Evolutionary conservation across 2,888 invertebrate species (phyloP).

Genomic region (Halictus quadricinctus): DNA sequence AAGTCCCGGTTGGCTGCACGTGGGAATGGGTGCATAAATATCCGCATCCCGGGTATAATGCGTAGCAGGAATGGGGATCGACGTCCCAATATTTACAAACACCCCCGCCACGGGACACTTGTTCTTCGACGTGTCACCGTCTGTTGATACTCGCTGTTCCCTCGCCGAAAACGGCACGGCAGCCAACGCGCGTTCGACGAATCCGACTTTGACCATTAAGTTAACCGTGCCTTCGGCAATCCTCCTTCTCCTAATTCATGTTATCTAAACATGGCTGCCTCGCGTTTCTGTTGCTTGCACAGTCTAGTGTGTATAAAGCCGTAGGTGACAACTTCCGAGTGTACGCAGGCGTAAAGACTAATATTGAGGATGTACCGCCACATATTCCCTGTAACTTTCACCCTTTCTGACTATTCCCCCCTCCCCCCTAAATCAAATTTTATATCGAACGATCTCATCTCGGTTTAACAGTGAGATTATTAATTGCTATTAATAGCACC

Average conservation of each 20-base stretch:
- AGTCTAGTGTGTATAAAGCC: neutral
- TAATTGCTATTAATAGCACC: neutral
- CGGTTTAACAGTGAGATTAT: neutral
- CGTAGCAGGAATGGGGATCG: neutral
- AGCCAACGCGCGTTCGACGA: neutral
- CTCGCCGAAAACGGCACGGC: slow-evolving; percentile 5
- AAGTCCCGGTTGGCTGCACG: neutral
- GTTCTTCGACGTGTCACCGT: neutral
- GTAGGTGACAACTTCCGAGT: neutral
- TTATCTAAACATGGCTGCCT: neutral
- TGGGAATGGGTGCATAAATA: neutral
- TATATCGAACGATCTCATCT: neutral
- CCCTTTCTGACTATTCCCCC: neutral
- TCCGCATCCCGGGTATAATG: neutral
- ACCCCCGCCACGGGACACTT: neutral
- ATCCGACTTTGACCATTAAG: slow-evolving; percentile 6
- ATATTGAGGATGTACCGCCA: neutral
- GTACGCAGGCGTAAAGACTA: neutral
- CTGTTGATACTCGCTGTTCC: neutral
- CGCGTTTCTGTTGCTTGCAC: neutral
- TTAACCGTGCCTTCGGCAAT: slow-evolving; percentile 2
- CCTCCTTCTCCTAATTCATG: slow-evolving; percentile 3
- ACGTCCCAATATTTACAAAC: neutral
- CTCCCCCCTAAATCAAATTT: neutral
- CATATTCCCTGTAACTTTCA: neutral